Percentiles rank a stretch among this genome's conserved stretches.
phyloP scores from a whole-genome alignment of 2,888 invertebrate genomes.

The Caradrina kadenii region DNA sequence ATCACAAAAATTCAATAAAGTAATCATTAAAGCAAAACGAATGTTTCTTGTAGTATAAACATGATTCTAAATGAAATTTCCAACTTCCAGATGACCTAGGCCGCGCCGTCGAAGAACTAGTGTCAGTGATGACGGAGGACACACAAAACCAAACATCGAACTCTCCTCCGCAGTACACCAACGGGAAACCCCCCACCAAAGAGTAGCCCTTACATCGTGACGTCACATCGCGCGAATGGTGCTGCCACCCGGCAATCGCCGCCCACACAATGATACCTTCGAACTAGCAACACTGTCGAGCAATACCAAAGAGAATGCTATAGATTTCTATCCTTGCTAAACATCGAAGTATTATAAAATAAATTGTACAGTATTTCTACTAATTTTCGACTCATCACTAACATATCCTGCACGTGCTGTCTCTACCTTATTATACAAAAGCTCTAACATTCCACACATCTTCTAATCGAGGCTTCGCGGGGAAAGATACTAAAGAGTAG shows the following conservation, averaged over 20 bases:
- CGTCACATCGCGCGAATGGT: constrained; percentile 69
- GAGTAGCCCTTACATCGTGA: constrained; percentile 70
- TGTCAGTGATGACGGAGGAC: constrained; percentile 96
- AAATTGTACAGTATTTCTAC: constrained; percentile 69
- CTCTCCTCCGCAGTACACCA: constrained; percentile 87
- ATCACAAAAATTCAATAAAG: background rate
- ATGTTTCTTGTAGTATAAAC: too few species aligned
- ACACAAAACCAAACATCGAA: constrained; percentile 72
- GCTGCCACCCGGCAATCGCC: constrained; percentile 67
- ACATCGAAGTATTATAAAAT: constrained; percentile 53
- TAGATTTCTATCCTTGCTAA: constrained; percentile 61
- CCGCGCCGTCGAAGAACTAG: constrained; percentile 96
- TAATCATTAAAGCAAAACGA: background rate
- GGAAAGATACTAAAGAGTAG: constrained; percentile 69
- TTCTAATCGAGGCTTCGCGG: constrained; percentile 76
- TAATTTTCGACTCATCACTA: constrained; percentile 90
- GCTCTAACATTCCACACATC: constrained; percentile 82
- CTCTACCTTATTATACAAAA: constrained; percentile 79
- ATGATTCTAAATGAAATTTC: constrained; percentile 11
- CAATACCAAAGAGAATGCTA: constrained; percentile 71
- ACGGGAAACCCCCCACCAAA: constrained; percentile 84
- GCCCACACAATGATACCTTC: constrained; percentile 57
- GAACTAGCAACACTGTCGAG: constrained; percentile 84
- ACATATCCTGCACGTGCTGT: constrained; percentile 78
- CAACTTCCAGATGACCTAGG: constrained; percentile 94